Evolutionary conservation across 2,888 invertebrate genomes (phyloP).

Genomic region (Portevinia maculata): DNA sequence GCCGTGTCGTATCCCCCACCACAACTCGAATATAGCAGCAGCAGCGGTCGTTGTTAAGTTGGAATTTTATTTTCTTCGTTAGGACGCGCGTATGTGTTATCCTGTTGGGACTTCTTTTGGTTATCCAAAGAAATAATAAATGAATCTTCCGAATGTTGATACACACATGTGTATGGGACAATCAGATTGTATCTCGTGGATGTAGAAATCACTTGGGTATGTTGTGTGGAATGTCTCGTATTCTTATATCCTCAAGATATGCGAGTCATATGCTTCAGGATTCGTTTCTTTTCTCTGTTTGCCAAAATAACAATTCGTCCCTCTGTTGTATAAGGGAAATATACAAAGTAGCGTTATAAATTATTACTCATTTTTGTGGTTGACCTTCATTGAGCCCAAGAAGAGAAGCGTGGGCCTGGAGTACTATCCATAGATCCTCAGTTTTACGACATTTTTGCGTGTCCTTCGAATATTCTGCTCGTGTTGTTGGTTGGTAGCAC

Average conservation of each 20-base stretch:
- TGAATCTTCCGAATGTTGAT: constrained; percentile 55
- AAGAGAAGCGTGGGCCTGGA: not conserved
- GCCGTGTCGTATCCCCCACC: constrained; percentile 16
- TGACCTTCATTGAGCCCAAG: constrained; percentile 64
- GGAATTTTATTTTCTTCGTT: constrained; percentile 65
- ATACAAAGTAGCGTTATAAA: constrained; percentile 73
- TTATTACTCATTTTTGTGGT: constrained; percentile 69
- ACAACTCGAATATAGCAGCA: not conserved
- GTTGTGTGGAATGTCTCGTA: constrained; percentile 59
- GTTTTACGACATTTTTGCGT: constrained; percentile 71
- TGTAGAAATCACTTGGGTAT: constrained; percentile 41
- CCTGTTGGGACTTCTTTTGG: constrained; percentile 68
- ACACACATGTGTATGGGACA: constrained; percentile 36
- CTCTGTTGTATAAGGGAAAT: constrained; percentile 42
- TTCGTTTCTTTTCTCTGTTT: constrained; percentile 4
- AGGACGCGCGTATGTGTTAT: constrained; percentile 44
- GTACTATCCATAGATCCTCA: constrained; percentile 54
- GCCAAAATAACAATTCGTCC: constrained; percentile 52
- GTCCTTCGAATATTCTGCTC: constrained; percentile 55
- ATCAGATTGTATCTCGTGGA: constrained; percentile 65
- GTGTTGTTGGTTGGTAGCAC: constrained; percentile 1
- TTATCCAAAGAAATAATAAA: constrained; percentile 73
- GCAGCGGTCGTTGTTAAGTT: constrained; percentile 40
- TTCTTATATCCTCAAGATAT: constrained; percentile 47
- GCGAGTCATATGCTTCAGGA: constrained; percentile 35